Base-by-base conservation (phyloP, 2,113 vertebrate genomes). In the Panthera leo region DNA sequence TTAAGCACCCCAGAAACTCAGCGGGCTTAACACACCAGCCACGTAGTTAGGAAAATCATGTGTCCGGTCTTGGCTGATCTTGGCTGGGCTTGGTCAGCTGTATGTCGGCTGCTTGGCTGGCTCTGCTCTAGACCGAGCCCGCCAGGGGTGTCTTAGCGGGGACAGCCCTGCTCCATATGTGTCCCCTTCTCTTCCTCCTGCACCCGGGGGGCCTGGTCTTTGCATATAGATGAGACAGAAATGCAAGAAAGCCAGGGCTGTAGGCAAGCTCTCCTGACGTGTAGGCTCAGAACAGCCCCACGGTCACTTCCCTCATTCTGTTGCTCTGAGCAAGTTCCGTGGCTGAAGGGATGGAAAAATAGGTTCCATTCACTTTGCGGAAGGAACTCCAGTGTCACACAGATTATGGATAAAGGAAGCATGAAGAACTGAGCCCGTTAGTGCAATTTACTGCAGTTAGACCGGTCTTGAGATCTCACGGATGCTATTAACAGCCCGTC, bases 361-460 rank as follows among this genome's bases (percentile, higher is more conserved):
- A 0, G 0, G 5, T 27, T 34, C 45, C 29, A 8, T 4, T 4
- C 36, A 6, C 27, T 16, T 29, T 21, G 31, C 1, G 5, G 65
- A 21, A 87, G 76, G 51, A n/a, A 55, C 48, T 7, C 0, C 18
- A 7, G 0, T 14, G 42, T 27, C 51, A 9, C 2, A 0, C 18
- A 25, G 85, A 23, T 10, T 15, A 29, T 14, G 10, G 6, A 1
- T 45, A n/a, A 42, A 42, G 16, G 36, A 65, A 10, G 25, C 11
- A 1, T 31, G 21, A 42, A 53, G 55, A 21, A 4, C 0, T 14
- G 5, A 85, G 63, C 5, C 5, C 1, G 0, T 2, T 10, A 0
- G 23, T 25, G 10, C 7, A 7, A 7, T 5, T 34, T 36, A 25
- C 15, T 7, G 27, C 21, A 5, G 27, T 27, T 34, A 12, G 29